Conservation (phyloP, 2,888 invertebrate species). For the Drosophila demipolita region DNA sequence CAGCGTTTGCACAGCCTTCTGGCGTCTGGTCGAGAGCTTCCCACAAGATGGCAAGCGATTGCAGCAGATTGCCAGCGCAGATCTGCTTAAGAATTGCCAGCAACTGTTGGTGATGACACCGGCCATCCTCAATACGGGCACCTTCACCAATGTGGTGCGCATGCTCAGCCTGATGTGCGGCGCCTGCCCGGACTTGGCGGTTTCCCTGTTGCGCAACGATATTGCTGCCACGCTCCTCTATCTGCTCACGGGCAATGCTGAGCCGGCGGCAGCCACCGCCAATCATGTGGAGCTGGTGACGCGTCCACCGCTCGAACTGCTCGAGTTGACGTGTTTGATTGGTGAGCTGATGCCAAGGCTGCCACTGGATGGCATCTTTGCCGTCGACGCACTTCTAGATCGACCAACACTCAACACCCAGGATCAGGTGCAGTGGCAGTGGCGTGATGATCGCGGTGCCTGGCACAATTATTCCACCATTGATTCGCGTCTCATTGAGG, state of each 20-base stretch:
- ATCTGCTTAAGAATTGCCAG: conserved; percentile 96
- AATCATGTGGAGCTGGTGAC: conserved; percentile 93
- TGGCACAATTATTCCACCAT: conserved; percentile 97
- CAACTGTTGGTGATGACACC: conserved; percentile 96
- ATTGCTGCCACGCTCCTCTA: conserved; percentile 98
- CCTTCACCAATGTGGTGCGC: conserved; percentile 97
- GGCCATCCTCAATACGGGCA: conserved; percentile 96
- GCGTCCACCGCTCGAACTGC: conserved; percentile 97
- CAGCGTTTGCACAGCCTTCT: conserved; percentile 98
- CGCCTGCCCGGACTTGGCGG: conserved; percentile 97
- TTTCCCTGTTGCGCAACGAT: conserved; percentile 95
- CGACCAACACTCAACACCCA: conserved; percentile 89
- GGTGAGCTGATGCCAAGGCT: conserved; percentile 98
- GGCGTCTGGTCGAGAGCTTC: conserved; percentile 97
- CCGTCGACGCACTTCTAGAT: conserved; percentile 95
- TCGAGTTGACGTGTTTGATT: conserved; percentile 98
- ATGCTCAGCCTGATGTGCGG: conserved; percentile 98
- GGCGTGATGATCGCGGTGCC: conserved; percentile 97
- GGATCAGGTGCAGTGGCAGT: conserved; percentile 97
- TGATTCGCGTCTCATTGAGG: conserved; percentile 97
- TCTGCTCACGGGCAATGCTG: conserved; percentile 95
- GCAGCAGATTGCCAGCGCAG: conserved; percentile 95
- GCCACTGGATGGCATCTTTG: conserved; percentile 97
- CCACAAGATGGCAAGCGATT: conserved; percentile 95
- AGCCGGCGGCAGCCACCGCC: conserved; percentile 83